Percentiles rank a stretch among this genome's conserved stretches.
These are phyloP conservation scores for Heliocidaris tuberculata DNA, from an alignment of 35 echinoderm and acorn worm genomes.

Conservation along the genomic window DNA sequence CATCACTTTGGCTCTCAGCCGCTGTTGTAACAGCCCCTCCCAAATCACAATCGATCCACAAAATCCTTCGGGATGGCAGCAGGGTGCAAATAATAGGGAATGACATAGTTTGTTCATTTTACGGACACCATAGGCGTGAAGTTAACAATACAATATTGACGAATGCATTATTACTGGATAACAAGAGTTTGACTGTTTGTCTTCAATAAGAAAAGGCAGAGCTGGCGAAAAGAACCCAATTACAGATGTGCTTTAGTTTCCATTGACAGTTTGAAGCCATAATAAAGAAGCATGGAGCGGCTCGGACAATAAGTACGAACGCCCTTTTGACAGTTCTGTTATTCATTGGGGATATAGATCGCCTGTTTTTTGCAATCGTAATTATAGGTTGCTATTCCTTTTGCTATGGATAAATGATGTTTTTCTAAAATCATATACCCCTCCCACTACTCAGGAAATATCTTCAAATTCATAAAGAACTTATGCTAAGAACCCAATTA, in stretches of 20 bases:
- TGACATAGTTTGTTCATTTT: background rate
- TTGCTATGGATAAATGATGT: too few relatives aligned
- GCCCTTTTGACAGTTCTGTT: too few relatives aligned
- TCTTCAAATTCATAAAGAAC: too few relatives aligned
- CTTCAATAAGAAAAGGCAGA: background rate
- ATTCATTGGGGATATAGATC: background rate
- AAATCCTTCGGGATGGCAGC: background rate
- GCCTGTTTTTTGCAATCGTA: background rate
- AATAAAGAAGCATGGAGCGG: background rate
- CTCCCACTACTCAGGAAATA: too few relatives aligned
- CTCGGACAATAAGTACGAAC: background rate
- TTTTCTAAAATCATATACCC: too few relatives aligned
- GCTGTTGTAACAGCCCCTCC: background rate
- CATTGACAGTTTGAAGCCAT: background rate
- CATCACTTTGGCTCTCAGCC: background rate
- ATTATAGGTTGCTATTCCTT: background rate
- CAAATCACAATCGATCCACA: background rate
- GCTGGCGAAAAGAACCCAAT: background rate
- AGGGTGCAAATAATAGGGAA: background rate
- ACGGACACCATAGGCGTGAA: background rate
- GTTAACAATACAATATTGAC: background rate
- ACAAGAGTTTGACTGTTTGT: background rate
- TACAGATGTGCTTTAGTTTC: background rate
- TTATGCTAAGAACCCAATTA: background rate
- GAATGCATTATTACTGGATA: background rate